Percentiles rank a stretch among this genome's conserved stretches.
phyloP scores from a whole-genome alignment of 1,140 invertebrate species.

The Penaeus japonicus region DNA sequence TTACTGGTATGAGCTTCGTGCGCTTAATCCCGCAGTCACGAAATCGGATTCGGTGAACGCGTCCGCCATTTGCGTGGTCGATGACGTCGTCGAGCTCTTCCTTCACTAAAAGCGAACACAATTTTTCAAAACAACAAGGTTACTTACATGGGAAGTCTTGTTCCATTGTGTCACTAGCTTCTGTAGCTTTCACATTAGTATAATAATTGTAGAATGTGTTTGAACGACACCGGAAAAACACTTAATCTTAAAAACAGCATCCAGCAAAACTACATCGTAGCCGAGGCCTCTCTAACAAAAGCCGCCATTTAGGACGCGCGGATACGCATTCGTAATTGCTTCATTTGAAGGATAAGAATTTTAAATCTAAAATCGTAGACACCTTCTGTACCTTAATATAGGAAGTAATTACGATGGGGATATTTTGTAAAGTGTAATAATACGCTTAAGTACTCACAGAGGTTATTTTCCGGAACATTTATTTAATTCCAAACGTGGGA shows the following conservation, averaged over 20 bases:
- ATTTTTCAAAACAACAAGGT: neutral
- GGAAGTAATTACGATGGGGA: too few relatives aligned
- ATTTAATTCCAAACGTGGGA: too few relatives aligned
- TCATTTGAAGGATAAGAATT: too few relatives aligned
- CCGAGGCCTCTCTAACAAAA: constrained; percentile 44
- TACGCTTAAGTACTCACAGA: too few relatives aligned
- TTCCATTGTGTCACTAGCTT: constrained; percentile 30
- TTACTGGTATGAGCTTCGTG: too few relatives aligned
- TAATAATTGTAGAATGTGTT: neutral
- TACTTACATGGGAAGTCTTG: constrained; percentile 41
- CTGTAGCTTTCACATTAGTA: neutral
- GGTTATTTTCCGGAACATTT: too few relatives aligned
- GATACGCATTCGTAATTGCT: neutral
- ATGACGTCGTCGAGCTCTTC: constrained; percentile 17
- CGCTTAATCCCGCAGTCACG: neutral
- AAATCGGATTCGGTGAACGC: constrained; percentile 42
- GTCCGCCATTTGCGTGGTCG: constrained; percentile 44
- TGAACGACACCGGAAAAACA: neutral
- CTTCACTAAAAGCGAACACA: neutral
- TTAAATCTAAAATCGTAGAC: too few relatives aligned
- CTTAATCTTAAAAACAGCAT: neutral
- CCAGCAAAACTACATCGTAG: constrained; percentile 47
- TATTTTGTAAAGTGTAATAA: too few relatives aligned
- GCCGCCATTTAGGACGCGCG: constrained; percentile 52
- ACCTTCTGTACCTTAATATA: too few relatives aligned